A percentile compares a stretch with the other conserved stretches of the same genome.
These are phyloP conservation scores for Cyphomyrus discorhynchus DNA, from an alignment of 2,113 vertebrate species.

Conservation along the genomic window DNA sequence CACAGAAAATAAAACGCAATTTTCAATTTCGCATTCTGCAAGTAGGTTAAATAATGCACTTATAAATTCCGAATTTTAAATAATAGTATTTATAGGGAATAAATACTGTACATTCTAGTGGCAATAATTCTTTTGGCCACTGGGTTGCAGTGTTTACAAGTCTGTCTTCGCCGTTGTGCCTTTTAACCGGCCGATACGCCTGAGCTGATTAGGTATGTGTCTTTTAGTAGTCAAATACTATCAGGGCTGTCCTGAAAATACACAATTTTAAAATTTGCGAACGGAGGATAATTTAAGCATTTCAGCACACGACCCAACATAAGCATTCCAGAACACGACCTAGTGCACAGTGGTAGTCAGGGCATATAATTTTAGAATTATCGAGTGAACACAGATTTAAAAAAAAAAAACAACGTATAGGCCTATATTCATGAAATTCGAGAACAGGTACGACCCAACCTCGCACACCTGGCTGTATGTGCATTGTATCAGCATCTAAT, in stretches of 20 bases:
- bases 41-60: not conserved
- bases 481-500: not conserved
- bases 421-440: not conserved
- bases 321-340: not conserved
- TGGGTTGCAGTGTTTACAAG: not conserved
- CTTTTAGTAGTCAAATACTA: not conserved
- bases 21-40: no score
- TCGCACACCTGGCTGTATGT: not conserved
- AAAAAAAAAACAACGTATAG: not conserved
- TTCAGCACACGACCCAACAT: not conserved
- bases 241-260: not conserved
- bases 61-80: not conserved
- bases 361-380: not conserved
- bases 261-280: not conserved
- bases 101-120: not conserved
- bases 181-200: not conserved
- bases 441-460: not conserved
- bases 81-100: not conserved
- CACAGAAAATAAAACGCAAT: no score
- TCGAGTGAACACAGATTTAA: not conserved
- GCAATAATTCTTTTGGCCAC: not conserved
- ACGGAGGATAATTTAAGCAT: not conserved
- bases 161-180: not conserved
- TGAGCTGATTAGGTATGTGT: not conserved
- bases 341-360: not conserved